Percentiles rank a stretch among this genome's conserved stretches.
These are phyloP conservation scores for Lagodon rhomboides DNA, from an alignment of 2,797 vertebrate genomes.

Conservation along the genomic window DNA sequence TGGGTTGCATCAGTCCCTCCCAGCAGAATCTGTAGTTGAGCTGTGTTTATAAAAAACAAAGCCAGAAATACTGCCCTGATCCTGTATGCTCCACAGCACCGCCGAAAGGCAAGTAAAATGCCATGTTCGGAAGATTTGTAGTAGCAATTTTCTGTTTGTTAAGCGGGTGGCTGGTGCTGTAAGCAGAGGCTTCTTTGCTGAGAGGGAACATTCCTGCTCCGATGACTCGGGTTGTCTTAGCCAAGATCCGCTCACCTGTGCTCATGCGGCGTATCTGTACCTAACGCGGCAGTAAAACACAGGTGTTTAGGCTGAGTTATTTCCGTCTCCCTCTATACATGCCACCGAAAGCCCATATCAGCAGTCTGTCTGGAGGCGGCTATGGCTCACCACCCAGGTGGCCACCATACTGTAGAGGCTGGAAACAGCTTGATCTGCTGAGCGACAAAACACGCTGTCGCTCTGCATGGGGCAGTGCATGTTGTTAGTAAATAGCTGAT, in stretches of 20 bases:
- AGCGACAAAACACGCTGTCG: constrained; percentile 59
- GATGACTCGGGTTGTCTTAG: constrained; percentile 49
- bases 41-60: constrained; percentile 63
- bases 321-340: constrained; percentile 51
- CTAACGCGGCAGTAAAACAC: constrained; percentile 64
- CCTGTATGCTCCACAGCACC: constrained; percentile 52
- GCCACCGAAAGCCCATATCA: constrained; percentile 48
- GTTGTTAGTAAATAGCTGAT: constrained; percentile 43
- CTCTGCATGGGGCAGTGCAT: constrained; percentile 39
- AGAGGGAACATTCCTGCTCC: constrained; percentile 44
- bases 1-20: constrained; percentile 70
- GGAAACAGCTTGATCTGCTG: constrained; percentile 68
- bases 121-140: constrained; percentile 66
- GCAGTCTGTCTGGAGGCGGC: constrained; percentile 70
- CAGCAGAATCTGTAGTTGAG: constrained; percentile 51
- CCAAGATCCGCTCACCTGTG: constrained; percentile 54
- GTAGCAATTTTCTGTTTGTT: constrained; percentile 60
- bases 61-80: constrained; percentile 45
- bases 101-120: constrained; percentile 49
- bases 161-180: constrained; percentile 37
- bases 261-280: constrained; percentile 50
- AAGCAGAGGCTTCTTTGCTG: constrained; percentile 62
- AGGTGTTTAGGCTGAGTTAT: constrained; percentile 67
- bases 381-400: constrained; percentile 67
- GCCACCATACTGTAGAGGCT: constrained; percentile 59